Evolutionary conservation across 2,113 vertebrate genomes (phyloP).

Genomic region (Amazona vittata): DNA sequence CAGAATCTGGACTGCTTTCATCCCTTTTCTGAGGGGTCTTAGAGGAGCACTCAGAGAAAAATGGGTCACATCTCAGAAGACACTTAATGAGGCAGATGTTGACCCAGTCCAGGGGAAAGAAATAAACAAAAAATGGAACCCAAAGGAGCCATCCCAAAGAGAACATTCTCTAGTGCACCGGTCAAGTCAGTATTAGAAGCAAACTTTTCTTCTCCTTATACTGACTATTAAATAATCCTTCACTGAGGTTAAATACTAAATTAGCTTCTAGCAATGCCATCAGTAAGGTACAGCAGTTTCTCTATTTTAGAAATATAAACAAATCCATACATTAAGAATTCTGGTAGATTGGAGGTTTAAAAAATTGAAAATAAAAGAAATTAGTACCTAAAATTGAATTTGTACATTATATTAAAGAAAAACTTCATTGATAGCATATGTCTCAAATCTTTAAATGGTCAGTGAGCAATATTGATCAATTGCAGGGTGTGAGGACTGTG

Average conservation of each 20-base stretch:
- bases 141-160: not conserved
- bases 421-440: not conserved
- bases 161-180: not conserved
- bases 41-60: not conserved
- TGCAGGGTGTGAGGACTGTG: not conserved
- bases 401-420: not conserved
- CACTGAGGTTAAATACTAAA: not conserved
- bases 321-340: not conserved
- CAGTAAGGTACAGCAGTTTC: not conserved
- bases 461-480: not conserved
- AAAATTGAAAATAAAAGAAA: not conserved
- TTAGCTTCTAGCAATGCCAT: not conserved
- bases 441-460: not conserved
- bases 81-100: not conserved
- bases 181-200: not conserved
- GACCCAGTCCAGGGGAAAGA: not conserved
- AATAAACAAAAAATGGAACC: not conserved
- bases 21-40: not conserved
- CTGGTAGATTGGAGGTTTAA: not conserved
- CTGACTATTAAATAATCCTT: not conserved
- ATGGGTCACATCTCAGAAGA: slow-evolving; percentile 8
- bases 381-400: not conserved
- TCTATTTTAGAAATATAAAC: not conserved
- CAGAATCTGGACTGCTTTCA: not conserved
- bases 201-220: not conserved